Percentiles rank a stretch among this genome's conserved stretches.
phyloP scores from a whole-genome alignment of 2,113 vertebrate species.

The Melanerpes formicivorus region DNA sequence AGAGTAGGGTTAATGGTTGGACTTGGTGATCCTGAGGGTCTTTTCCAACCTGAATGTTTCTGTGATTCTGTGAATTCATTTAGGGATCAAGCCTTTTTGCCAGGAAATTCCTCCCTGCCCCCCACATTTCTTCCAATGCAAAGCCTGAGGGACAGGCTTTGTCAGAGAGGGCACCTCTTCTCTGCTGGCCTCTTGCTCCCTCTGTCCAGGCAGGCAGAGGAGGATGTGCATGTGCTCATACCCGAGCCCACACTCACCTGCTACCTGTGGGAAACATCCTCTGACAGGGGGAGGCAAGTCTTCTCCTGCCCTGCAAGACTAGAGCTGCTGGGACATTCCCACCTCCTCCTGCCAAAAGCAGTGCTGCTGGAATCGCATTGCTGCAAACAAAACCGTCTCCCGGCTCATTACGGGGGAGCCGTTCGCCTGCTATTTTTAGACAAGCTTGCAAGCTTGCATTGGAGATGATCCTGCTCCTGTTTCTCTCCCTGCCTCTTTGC shows the following conservation, averaged over 20 bases:
- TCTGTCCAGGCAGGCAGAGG: neutral
- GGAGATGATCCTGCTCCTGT: slow-evolving; percentile 33
- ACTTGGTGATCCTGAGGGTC: no score
- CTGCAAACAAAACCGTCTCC: slow-evolving; percentile 52
- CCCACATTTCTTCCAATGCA: neutral
- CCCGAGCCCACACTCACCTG: neutral
- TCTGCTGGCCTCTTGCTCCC: neutral
- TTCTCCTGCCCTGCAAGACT: neutral
- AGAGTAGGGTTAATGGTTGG: no score
- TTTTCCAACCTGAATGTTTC: no score
- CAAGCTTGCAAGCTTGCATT: slow-evolving; percentile 1
- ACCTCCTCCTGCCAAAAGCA: slow-evolving; percentile 20
- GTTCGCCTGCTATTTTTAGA: slow-evolving; percentile 65
- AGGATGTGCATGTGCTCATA: accelerated
- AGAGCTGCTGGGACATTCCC: slow-evolving; percentile 41
- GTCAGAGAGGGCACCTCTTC: neutral
- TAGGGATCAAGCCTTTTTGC: neutral
- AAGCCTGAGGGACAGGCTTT: neutral
- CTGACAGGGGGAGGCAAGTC: neutral
- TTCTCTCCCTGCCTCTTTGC: neutral
- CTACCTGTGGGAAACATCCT: neutral
- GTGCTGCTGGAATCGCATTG: slow-evolving; percentile 8
- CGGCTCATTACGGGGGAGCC: slow-evolving; percentile 24
- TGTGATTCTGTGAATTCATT: neutral
- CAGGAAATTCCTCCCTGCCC: neutral